These are phyloP conservation scores for Pegea sp. DNA, from an alignment of 23 tunicate species.

Conservation along the genomic window DNA sequence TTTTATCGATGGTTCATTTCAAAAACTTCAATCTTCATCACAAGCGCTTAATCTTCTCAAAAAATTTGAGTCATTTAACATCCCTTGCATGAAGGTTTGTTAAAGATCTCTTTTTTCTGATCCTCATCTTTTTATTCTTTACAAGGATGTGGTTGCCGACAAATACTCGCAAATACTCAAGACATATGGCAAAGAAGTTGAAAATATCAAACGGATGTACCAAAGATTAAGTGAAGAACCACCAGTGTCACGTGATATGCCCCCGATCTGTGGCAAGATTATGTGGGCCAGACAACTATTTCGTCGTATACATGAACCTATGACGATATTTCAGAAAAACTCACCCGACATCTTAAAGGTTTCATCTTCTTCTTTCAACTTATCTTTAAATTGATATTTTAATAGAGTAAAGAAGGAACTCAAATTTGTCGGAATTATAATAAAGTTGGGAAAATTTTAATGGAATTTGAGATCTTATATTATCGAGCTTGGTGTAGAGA, in stretches of 20 bases:
- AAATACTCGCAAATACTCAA: constrained; percentile 56
- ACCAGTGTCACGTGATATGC: constrained; percentile 75
- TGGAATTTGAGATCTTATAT: constrained; percentile 88
- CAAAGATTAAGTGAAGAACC: constrained; percentile 89
- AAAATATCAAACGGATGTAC: constrained; percentile 65
- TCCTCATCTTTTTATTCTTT: background rate
- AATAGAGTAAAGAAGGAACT: constrained; percentile 74
- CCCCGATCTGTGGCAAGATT: constrained; percentile 85
- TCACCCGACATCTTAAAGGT: constrained; percentile 73
- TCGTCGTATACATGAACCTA: constrained; percentile 75
- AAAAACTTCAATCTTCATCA: constrained; percentile 53
- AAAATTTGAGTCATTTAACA: constrained; percentile 62
- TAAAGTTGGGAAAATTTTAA: constrained; percentile 78
- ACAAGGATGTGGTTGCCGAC: constrained; percentile 45
- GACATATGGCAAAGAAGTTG: constrained; percentile 70
- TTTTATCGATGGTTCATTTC: constrained; percentile 81
- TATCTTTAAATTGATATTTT: background rate
- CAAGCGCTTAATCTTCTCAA: constrained; percentile 65
- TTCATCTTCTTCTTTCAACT: background rate
- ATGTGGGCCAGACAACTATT: constrained; percentile 91
- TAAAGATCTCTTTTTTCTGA: background rate
- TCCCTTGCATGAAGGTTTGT: constrained; percentile 69
- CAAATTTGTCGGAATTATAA: constrained; percentile 46
- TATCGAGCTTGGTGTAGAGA: constrained; percentile 93
- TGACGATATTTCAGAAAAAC: constrained; percentile 42